Evolutionary conservation across 1,140 invertebrate species (phyloP), one percentile per base, ranked within the genome.

Genomic region (Trachymyrmex cornetzi): DNA sequence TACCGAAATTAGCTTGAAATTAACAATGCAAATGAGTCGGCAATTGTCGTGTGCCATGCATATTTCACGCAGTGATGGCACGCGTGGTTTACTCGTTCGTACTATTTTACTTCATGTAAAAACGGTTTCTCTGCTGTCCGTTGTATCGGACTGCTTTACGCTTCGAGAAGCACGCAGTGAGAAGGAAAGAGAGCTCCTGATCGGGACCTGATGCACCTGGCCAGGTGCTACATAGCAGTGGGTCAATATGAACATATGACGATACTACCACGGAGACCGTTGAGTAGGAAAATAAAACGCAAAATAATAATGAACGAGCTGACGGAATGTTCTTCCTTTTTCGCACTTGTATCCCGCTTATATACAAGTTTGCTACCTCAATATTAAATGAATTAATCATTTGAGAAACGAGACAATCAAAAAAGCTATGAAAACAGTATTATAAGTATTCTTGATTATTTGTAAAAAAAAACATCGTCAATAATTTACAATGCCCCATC

Each of bases 171-270:
- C 87, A 64, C n/a, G 44, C 72, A 79, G 77, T 30, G 67, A 66
- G 38, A 59, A 22, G 19, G 44, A 64, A 38, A 50, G 24, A 50
- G 71, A 74, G 38, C 22, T 14, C 38, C 38, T 53, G 64, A 48
- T 48, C 67, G 75, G 34, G 34, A 57, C 66, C 27, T 30, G 24
- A 22, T 88, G 63, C 89, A 91, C 89, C 89, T 91, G 89, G 89
- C 89, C 89, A 90, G 89, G 89, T 91, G 89, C 75, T 89, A 38
- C 50, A n/a, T 74, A 90, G 57, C 64, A 90, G 61, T 90, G 74
- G 89, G 89, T 90, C 89, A 90, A 90, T 90, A 90, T 85, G 38
- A 69, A 86, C 67, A 85, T 86, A 66, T 87, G 89, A 90, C 77
- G 82, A 74, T 90, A 61, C 67, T 12, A 48, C 53, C 6, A 55